These are phyloP conservation scores for Procambarus clarkii DNA, from an alignment of 1,140 invertebrate genomes.

Conservation along the genomic window DNA sequence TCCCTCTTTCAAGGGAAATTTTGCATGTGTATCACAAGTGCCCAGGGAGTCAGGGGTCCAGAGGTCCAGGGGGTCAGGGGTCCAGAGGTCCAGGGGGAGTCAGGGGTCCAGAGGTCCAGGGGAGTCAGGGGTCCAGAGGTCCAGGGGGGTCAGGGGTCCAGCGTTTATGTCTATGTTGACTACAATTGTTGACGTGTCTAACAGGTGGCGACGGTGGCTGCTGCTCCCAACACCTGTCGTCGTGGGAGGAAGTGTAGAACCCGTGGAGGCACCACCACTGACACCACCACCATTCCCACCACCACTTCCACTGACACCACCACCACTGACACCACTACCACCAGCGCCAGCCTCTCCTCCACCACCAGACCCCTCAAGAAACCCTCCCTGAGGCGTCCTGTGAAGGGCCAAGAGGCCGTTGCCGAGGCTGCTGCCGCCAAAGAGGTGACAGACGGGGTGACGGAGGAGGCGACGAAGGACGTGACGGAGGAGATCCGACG, in stretches of 20 bases:
- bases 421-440: background rate
- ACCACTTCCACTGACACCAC: background rate
- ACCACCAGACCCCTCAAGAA: background rate
- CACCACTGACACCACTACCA: background rate
- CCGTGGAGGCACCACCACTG: background rate
- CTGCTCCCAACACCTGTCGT: background rate
- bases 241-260: background rate
- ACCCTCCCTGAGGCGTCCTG: background rate
- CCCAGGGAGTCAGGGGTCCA: background rate
- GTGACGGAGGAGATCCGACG: constrained; percentile 13
- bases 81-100: no score
- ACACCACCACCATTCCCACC: background rate
- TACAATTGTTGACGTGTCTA: background rate
- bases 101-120: no score
- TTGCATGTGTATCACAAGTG: no score
- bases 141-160: no score
- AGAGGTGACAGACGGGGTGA: background rate
- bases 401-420: background rate
- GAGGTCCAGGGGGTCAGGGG: no score
- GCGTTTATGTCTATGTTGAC: background rate
- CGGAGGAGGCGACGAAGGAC: background rate
- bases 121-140: no score
- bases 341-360: background rate
- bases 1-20: no score
- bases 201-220: constrained; percentile 4